Base-by-base conservation (phyloP, 2,888 invertebrate genomes). In the Xanthia icteritia region DNA sequence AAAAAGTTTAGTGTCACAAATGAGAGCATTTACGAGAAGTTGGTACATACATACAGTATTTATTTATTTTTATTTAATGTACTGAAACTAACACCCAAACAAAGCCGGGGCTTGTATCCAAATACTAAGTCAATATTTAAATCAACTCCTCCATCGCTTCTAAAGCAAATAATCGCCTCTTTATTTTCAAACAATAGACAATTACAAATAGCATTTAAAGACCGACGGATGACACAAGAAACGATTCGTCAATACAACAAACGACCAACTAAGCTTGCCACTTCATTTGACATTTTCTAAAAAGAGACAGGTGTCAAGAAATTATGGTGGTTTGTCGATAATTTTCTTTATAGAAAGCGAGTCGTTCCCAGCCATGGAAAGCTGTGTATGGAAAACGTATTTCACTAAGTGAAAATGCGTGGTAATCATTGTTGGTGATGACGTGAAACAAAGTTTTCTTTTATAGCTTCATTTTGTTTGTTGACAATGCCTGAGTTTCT, bases 281-380 rank as follows among this genome's bases (percentile, higher is more conserved):
- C 76, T 61, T 65, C 15, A 54, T 72, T 74, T 11, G 54, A 69
- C 56, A 64, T 42, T 67, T 65, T 60, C 45, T 45, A 39, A 23
- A 76, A 77, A 72, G 56, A 66, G 73, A 65, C 76, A 82, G 71
- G 88, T 89, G 84, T 88, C 86, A 84, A 80, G 67, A 39, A 63
- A 82, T 74, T 69, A 73, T 89, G 86, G 87, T 85, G 79, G 77
- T 71, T 66, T 83, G 85, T 87, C 85, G 87, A 89, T 91, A 91
- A 90, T 92, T 91, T 91, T 92, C 92, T 90, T 85, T 83, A 81
- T 88, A 94, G 95, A 94, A 92, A 92, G 93, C 93, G 93, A 93
- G 89, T 88, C 82, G 92, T 93, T 94, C 92, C 88, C 93, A 94
- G 90, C 92, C 84, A 67, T 89, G 85, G 89, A 88, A 89, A 89